Evolutionary conservation across 2,888 invertebrate genomes (phyloP), one percentile per base, ranked within the genome.

Genomic region (Hirtodrosophila alboralis): DNA sequence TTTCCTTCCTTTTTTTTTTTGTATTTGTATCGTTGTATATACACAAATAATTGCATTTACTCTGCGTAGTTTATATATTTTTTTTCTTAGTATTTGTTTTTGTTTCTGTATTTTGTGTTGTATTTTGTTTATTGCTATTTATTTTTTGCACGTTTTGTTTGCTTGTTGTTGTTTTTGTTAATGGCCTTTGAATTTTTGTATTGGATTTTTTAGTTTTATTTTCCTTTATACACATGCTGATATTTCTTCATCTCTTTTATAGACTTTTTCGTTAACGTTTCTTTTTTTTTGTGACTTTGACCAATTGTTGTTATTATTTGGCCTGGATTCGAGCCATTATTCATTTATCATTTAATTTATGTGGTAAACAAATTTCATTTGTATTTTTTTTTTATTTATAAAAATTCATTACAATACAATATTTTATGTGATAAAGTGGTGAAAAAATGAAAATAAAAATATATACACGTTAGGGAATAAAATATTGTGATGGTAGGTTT

Each of bases 301-400:
- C 52, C 70, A 56, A 52, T 63, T 48, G 64, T 10, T 38, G 21
- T 43, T 37, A 18, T 12, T 48, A 28, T 31, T 43, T 66, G 53
- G 34, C 53, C 37, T 61, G 62, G 48, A 45, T 64, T 59, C 59
- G 34, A 47, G 45, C 36, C 62, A 75, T 75, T 53, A 66, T 51
- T 72, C 62, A 72, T 73, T 73, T 72, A 62, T 76, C 54, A 52
- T 59, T 63, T 51, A 12, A 45, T 27, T 43, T 38, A n/a, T n/a
- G 26, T 7, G 31, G 41, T 41, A 60, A 30, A 34, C 27, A 60
- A 31, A 18, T 33, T 59, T 37, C 43, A 27, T 30, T n/a, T n/a
- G n/a, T 33, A 3, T 43, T 1, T 21, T 30, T 12, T 8, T 40
- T 53, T 41, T 54, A 60, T 63, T 47, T 40, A 31, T 30, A 40